These are phyloP conservation scores for Notodonta ziczac DNA, from an alignment of 2,888 invertebrate genomes.

Conservation along the genomic window DNA sequence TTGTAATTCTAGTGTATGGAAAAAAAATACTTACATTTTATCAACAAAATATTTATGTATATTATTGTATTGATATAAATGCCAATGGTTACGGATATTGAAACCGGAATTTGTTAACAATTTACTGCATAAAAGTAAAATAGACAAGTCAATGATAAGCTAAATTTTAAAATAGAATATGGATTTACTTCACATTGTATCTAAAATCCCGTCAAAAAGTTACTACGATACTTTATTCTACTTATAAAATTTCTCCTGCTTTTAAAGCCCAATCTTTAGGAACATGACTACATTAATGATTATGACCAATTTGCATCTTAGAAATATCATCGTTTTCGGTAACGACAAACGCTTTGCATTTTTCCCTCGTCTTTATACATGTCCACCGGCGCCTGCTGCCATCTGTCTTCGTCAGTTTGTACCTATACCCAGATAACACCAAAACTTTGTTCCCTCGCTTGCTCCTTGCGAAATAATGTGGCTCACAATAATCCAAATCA, in stretches of 20 bases:
- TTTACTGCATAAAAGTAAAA: too few species aligned
- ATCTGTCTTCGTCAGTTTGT: conserved; percentile 44
- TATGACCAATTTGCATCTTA: conserved; percentile 43
- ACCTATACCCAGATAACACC: conserved; percentile 45
- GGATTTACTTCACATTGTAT: neutral
- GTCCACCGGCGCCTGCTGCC: conserved; percentile 48
- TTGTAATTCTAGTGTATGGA: neutral
- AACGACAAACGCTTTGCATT: conserved; percentile 52
- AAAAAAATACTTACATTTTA: neutral
- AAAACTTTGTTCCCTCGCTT: conserved; percentile 50
- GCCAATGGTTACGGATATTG: neutral
- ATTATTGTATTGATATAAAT: neutral
- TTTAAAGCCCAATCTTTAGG: too few species aligned
- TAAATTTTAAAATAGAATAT: too few species aligned
- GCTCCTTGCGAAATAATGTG: conserved; percentile 51
- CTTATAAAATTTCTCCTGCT: too few species aligned
- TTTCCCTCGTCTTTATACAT: conserved; percentile 50
- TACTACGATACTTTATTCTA: neutral
- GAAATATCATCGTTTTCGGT: conserved; percentile 45
- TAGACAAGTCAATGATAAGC: too few species aligned
- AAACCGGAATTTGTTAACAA: neutral
- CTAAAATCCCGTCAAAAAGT: neutral
- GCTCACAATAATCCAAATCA: conserved; percentile 35
- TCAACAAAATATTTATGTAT: neutral
- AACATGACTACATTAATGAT: conserved; percentile 30